Percentiles rank a stretch among this genome's conserved stretches.
Evolutionary conservation across 1,140 invertebrate species (phyloP).

Genomic region (Apis cerana): DNA sequence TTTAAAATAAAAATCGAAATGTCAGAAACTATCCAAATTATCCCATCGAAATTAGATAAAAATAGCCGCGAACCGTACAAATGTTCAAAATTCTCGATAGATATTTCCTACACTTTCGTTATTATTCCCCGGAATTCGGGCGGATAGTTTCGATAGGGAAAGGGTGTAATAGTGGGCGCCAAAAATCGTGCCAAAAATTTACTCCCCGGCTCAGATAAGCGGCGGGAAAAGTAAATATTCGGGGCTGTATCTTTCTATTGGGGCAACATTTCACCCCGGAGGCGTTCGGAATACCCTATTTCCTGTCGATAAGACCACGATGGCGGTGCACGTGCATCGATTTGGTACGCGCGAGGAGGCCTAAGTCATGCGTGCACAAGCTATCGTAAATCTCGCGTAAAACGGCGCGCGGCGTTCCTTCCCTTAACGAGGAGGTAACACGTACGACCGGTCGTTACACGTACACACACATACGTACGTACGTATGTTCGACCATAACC

Average conservation of each 20-base stretch:
- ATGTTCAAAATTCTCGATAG: no score
- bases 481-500: slow-evolving; percentile 12
- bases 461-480: neutral
- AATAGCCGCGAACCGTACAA: no score
- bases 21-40: no score
- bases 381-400: slow-evolving; percentile 61
- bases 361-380: slow-evolving; percentile 57
- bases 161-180: neutral
- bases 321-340: slow-evolving; percentile 29
- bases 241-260: slow-evolving; percentile 35
- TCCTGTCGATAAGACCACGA: slow-evolving; percentile 38
- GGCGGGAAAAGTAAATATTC: slow-evolving; percentile 26
- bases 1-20: no score
- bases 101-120: no score
- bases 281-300: slow-evolving; percentile 32
- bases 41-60: neutral
- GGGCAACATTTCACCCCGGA: slow-evolving; percentile 33
- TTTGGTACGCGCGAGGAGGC: slow-evolving; percentile 41
- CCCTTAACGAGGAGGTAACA: slow-evolving; percentile 51
- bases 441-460: slow-evolving; percentile 18
- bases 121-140: neutral
- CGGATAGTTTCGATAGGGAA: neutral
- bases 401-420: slow-evolving; percentile 32
- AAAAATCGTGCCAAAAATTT: slow-evolving; percentile 37
- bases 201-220: slow-evolving; percentile 26